A percentile compares a stretch with the other conserved stretches of the same genome.
These are phyloP conservation scores for Gonocerus acuteangulatus DNA, from an alignment of 2,888 invertebrate genomes.

Conservation along the genomic window DNA sequence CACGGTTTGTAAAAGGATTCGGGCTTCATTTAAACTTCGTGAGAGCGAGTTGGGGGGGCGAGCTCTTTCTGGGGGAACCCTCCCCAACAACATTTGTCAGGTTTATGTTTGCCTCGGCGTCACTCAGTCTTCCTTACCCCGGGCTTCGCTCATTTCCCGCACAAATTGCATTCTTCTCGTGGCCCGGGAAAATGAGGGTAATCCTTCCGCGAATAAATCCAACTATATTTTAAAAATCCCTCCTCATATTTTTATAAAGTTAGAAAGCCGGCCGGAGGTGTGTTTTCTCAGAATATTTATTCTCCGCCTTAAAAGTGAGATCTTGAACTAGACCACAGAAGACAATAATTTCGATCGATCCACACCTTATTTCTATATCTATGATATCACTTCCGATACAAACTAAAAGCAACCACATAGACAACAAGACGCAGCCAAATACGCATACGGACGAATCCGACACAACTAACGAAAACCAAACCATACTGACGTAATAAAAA, in stretches of 20 bases:
- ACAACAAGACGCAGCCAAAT: no score
- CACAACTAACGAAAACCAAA: no score
- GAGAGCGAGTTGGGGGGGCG: conserved; percentile 6
- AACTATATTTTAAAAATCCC: conserved; percentile 17
- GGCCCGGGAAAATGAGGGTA: conserved; percentile 21
- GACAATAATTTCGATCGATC: no score
- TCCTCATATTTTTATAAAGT: conserved; percentile 17
- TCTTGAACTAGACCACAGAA: no score
- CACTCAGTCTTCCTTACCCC: conserved; percentile 27
- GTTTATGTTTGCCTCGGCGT: conserved; percentile 26
- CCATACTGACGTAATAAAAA: no score
- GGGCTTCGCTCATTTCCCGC: conserved; percentile 23
- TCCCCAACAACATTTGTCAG: conserved; percentile 26
- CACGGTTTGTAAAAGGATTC: conserved; percentile 24
- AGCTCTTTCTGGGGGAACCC: neutral
- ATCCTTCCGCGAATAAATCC: conserved; percentile 22
- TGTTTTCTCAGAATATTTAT: no score
- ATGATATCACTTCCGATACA: no score
- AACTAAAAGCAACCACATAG: no score
- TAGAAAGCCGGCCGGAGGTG: neutral
- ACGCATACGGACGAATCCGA: no score
- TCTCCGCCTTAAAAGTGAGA: no score
- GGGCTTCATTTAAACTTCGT: conserved; percentile 20
- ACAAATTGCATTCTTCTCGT: conserved; percentile 29
- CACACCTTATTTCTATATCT: no score